Conservation (phyloP, 2,888 invertebrate genomes). For the Spatulosminthurus flaviceps region DNA sequence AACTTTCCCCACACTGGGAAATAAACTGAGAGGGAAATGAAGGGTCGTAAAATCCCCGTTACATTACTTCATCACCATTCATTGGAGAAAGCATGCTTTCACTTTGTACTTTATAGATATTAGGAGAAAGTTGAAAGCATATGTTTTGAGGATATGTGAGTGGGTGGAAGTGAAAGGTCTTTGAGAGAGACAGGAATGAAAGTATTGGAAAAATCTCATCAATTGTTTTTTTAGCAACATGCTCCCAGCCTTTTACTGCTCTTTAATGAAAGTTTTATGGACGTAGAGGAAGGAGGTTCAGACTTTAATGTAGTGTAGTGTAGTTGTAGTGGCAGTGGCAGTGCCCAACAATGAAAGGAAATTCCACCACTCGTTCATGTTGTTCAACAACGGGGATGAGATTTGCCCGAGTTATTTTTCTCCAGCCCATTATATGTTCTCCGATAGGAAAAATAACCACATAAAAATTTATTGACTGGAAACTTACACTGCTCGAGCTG, state of each 20-base stretch:
- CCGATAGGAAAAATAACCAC: constrained; percentile 35
- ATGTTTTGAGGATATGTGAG: no score
- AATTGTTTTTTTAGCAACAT: not conserved
- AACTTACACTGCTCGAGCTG: not conserved
- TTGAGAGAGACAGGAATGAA: not conserved
- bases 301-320: not conserved
- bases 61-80: constrained; percentile 5
- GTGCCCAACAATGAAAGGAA: not conserved
- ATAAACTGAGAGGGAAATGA: not conserved
- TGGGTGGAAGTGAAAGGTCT: no score
- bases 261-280: constrained; percentile 8
- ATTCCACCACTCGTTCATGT: not conserved
- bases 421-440: not conserved
- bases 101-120: no score
- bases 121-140: no score
- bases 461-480: constrained; percentile 45
- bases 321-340: not conserved
- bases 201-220: not conserved
- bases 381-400: not conserved
- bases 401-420: not conserved
- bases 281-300: no score
- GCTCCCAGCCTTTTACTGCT: not conserved
- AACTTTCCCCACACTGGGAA: not conserved
- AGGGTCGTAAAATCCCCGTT: not conserved
- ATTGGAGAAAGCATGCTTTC: not conserved